phyloP scores from a whole-genome alignment of 2,113 vertebrate species.

The Heloderma charlesbogerti region DNA sequence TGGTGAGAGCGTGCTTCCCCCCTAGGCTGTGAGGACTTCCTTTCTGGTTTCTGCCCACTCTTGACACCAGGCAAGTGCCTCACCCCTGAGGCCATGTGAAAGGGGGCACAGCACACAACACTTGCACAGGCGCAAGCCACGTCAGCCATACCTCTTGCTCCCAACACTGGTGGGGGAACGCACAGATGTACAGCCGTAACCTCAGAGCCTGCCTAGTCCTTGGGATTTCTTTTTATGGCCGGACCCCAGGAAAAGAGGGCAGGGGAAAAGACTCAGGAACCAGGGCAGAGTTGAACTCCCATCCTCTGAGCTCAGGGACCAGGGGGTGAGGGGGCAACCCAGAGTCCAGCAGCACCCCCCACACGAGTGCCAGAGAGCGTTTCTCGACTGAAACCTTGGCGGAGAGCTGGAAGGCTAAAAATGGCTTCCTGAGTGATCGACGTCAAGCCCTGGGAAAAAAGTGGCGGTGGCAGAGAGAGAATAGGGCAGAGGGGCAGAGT shows the following conservation, averaged over 20 bases:
- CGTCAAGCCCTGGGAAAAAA: neutral
- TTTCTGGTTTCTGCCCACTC: neutral
- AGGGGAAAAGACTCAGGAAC: no score
- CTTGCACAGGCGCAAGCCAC: no score
- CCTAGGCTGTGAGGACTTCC: neutral
- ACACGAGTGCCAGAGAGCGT: neutral
- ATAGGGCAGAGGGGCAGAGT: neutral
- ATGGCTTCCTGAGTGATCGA: neutral
- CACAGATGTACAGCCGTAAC: no score
- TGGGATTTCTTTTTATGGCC: no score
- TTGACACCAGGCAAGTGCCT: neutral
- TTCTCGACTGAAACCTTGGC: neutral
- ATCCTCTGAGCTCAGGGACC: neutral
- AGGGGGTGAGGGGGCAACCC: neutral
- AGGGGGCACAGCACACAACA: neutral
- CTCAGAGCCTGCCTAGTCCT: neutral
- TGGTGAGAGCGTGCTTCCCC: neutral
- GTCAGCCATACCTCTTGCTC: no score
- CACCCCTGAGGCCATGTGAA: neutral
- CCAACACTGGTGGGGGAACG: neutral
- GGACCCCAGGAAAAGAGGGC: neutral
- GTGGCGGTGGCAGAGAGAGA: neutral
- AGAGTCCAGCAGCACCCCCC: neutral
- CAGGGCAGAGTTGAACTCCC: neutral
- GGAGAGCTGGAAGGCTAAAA: neutral